Evolutionary conservation across 30 jellyfish, hydroid and myxozoan genomes (phyloP), one percentile per base, ranked within the genome.

Genomic region (Pelagia noctiluca): DNA sequence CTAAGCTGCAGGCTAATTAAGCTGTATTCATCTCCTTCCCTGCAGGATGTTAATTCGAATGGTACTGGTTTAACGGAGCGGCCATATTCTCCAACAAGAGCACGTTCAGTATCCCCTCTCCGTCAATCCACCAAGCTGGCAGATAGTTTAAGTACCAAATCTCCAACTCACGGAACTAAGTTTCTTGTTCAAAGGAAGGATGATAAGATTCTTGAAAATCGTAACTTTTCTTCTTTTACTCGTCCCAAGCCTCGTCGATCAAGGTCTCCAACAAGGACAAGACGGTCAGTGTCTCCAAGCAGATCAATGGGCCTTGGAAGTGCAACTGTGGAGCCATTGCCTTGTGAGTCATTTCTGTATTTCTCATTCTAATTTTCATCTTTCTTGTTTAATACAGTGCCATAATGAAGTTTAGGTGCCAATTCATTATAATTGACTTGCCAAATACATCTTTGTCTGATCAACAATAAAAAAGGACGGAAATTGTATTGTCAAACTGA

Each of bases 161-260:
- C 67, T 8, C 80, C 93, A 26, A 62, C 54, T 21, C 86, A 63
- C 25, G 87, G 66, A 35, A 36, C 78, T 53, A 71, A 76, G 65
- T 93, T 93, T 89, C 50, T 87, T 67, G 94, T 93, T 32, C 65
- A 85, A 77, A 83, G 90, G 24, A 87, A 77, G 62, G 98, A 93
- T 83, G 96, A 83, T 38, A 83, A 63, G 60, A 60, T 67, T 0
- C 66, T 93, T 26, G 73, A 83, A 48, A 93, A 93, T 83, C 98
- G 98, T 93, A 95, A 93, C 50, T 93, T 93, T 68, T 81, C 97
- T 83, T 84, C 98, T 79, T 93, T 93, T 93, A 82, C 83, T 76
- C 96, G 97, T 69, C 98, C 98, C 36, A 93, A 93, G 98, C 95
- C 98, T 18, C 97, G 98, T 32, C 94, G 97, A n/a, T 93, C 98